Conservation (phyloP, 1,140 invertebrate species). For the Bicyclus anynana region DNA sequence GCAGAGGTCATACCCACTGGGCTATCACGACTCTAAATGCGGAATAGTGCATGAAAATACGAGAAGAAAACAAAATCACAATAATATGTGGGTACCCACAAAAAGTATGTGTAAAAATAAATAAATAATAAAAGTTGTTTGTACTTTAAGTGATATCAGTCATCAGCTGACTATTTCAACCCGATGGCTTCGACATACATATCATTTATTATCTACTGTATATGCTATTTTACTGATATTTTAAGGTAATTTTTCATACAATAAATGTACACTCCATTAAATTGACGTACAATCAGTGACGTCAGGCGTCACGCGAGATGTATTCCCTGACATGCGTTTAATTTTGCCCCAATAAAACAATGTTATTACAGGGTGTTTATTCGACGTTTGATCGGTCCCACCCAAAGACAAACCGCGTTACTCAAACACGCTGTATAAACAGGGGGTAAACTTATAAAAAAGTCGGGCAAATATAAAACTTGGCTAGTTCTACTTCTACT, state of each 20-base stretch:
- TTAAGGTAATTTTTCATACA: neutral
- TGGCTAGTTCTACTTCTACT: neutral
- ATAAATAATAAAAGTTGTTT: too few species aligned
- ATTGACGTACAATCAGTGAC: slow-evolving; percentile 17
- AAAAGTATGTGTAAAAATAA: too few species aligned
- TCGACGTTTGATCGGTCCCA: slow-evolving; percentile 49
- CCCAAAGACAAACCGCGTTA: slow-evolving; percentile 46
- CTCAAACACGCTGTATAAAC: slow-evolving; percentile 43
- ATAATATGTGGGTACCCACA: too few species aligned
- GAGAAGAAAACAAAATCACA: too few species aligned
- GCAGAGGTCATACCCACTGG: too few species aligned
- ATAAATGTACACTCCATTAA: slow-evolving; percentile 3
- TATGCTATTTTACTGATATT: too few species aligned
- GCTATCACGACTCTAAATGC: too few species aligned
- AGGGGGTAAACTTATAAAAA: slow-evolving; percentile 35
- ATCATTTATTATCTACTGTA: too few species aligned
- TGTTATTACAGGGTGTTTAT: slow-evolving; percentile 48
- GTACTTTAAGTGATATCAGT: too few species aligned
- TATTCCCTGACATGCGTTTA: slow-evolving; percentile 34
- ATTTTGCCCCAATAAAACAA: slow-evolving; percentile 45
- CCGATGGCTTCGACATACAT: too few species aligned
- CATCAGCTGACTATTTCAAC: too few species aligned
- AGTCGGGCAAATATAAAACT: slow-evolving; percentile 15
- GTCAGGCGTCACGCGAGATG: slow-evolving; percentile 14
- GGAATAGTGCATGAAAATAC: too few species aligned